Percentiles rank a stretch among this genome's conserved stretches.
Conservation (phyloP, 1,140 invertebrate species). For the Oncopodura yosiiana region DNA sequence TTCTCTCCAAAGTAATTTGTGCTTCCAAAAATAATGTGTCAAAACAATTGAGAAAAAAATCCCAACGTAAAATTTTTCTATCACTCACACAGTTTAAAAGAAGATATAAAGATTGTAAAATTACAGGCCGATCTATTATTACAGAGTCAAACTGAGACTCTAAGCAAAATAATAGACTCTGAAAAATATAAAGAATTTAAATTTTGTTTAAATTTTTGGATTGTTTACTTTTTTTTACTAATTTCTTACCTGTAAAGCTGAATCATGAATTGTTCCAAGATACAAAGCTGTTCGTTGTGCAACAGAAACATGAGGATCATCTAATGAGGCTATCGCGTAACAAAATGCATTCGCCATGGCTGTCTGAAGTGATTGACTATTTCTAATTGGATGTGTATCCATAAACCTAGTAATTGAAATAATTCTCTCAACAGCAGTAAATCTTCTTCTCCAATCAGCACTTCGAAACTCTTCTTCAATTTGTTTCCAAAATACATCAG, state of each 20-base stretch:
- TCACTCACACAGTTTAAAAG: slow-evolving; percentile 86
- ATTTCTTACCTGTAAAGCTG: slow-evolving; percentile 64
- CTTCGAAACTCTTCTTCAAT: slow-evolving; percentile 88
- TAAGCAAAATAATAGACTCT: slow-evolving; percentile 74
- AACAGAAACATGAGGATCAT: slow-evolving; percentile 88
- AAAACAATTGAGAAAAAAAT: slow-evolving; percentile 96
- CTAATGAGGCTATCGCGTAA: slow-evolving; percentile 88
- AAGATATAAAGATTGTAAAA: slow-evolving; percentile 91
- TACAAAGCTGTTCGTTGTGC: slow-evolving; percentile 86
- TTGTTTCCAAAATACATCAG: slow-evolving; percentile 88
- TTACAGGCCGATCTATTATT: slow-evolving; percentile 91
- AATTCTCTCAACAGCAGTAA: slow-evolving; percentile 86
- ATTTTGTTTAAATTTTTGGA: neutral
- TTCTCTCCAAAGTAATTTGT: slow-evolving; percentile 77
- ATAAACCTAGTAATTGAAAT: slow-evolving; percentile 86
- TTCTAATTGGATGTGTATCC: slow-evolving; percentile 73
- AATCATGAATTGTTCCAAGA: slow-evolving; percentile 86
- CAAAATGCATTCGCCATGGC: slow-evolving; percentile 92
- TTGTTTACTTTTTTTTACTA: neutral
- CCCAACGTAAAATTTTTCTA: slow-evolving; percentile 84
- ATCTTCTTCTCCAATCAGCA: slow-evolving; percentile 77
- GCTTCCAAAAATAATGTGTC: slow-evolving; percentile 92
- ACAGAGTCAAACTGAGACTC: slow-evolving; percentile 89
- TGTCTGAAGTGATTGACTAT: slow-evolving; percentile 76
- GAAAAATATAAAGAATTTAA: slow-evolving; percentile 39